Conservation (phyloP, 2,797 vertebrate species). For the Spondyliosoma cantharus region DNA sequence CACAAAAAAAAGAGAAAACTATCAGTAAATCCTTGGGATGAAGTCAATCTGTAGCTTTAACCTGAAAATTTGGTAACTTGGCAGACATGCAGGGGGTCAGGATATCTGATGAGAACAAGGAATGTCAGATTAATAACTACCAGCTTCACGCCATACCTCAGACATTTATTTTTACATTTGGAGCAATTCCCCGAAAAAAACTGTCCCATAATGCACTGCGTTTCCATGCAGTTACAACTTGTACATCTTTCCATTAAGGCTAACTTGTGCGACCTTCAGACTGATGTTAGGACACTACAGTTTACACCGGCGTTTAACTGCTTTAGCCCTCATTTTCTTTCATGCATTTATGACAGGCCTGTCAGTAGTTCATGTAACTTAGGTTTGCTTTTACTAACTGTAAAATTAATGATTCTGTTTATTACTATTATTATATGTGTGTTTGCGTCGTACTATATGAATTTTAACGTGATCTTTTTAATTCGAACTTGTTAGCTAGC, state of each 20-base stretch:
- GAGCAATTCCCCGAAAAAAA: neutral
- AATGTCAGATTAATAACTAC: slow-evolving; percentile 2
- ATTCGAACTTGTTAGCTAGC: neutral
- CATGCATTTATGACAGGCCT: neutral
- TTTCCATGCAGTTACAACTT: neutral
- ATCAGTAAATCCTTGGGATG: no score
- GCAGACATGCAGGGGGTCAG: neutral
- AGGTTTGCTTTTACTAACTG: neutral
- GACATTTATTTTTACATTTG: neutral
- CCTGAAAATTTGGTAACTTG: neutral
- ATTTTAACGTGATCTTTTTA: neutral
- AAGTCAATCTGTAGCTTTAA: neutral
- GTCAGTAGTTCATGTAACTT: neutral
- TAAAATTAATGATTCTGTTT: neutral
- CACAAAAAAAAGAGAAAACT: no score
- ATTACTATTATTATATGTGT: neutral
- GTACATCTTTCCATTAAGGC: neutral
- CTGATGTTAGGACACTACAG: neutral
- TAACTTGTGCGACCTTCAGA: neutral
- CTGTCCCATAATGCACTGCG: slow-evolving; percentile 9
- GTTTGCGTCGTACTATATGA: no score
- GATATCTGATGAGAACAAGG: neutral
- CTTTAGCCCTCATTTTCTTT: neutral
- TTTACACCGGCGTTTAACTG: neutral
- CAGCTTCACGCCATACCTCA: neutral